A percentile compares a stretch with the other conserved stretches of the same genome.
Conservation (phyloP, 2,888 invertebrate species). For the Amiota mariae region DNA sequence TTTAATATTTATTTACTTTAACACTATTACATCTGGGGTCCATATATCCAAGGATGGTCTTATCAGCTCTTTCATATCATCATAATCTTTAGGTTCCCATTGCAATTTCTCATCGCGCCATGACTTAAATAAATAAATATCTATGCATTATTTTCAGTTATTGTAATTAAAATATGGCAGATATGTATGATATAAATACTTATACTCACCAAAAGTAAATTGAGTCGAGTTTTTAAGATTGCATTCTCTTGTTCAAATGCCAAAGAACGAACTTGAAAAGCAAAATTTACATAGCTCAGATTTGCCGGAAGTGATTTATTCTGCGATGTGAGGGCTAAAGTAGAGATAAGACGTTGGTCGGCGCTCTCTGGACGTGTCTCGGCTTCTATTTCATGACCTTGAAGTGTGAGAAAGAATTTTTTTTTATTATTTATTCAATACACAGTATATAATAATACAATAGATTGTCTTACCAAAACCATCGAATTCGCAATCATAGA, state of each 20-base stretch:
- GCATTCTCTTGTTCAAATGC: conserved; percentile 62
- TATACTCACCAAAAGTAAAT: conserved; percentile 72
- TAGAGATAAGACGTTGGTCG: conserved; percentile 75
- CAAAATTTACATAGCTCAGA: conserved; percentile 58
- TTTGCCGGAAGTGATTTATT: conserved; percentile 72
- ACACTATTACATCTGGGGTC: conserved; percentile 61
- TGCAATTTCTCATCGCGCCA: conserved; percentile 77
- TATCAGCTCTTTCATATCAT: conserved; percentile 71
- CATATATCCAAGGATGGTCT: conserved; percentile 59
- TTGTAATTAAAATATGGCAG: neutral
- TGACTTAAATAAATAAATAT: neutral
- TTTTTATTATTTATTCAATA: neutral
- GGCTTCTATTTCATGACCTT: conserved; percentile 62
- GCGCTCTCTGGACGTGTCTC: conserved; percentile 70
- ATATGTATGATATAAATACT: too few relatives aligned
- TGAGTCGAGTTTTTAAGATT: conserved; percentile 68
- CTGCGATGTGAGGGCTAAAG: conserved; percentile 72
- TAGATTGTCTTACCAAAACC: conserved; percentile 51
- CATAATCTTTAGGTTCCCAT: conserved; percentile 78
- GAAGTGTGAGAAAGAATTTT: neutral
- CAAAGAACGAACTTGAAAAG: conserved; percentile 64
- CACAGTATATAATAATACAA: neutral
- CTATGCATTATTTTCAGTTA: neutral
- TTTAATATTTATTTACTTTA: conserved; percentile 56
- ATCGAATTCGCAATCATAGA: conserved; percentile 78